Evolutionary conservation across 92 coral and sea anemone genomes (phyloP), one percentile per base, ranked within the genome.

Genomic region (Epizoanthus rinbou): DNA sequence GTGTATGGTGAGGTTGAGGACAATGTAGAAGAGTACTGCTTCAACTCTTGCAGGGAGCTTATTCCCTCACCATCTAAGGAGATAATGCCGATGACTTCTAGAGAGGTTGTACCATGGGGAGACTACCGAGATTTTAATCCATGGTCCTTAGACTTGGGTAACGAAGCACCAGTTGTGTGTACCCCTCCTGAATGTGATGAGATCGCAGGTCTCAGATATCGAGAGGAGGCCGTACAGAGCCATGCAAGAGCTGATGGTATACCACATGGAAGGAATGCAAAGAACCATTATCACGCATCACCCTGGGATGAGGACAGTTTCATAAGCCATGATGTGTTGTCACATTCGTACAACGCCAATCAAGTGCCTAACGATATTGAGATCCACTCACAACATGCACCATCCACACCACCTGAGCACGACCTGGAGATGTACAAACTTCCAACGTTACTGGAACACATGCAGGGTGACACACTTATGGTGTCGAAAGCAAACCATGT

Each of bases 391-490:
- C 64, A 69, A 18, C 82, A 41, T 21, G 39, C 70, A 8, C 82
- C 82, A 19, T 5, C 82, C 28, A 21, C 82, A 39, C 71, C 81
- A 31, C 81, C 69, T 3, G 82, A 78, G 66, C 58, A 78, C 28
- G 78, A 89, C 35, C 62, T 74, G 25, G 92, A 87, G 21, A 57
- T 93, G 33, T 93, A 39, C 78, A 88, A 90, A 18, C 95, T 93
- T 11, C 98, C 98, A 31, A 88, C 95, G 11, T 89, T 93, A 11
- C 85, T 93, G 45, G 98, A 93, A 19, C 98, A 93, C 68, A 91
- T 93, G 95, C 83, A 86, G 19, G 89, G 90, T 64, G 92, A 91
- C 16, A 39, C 33, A 8, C 57, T 78, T 10, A 39, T 62, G 57
- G 82, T 78, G 57, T 78, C 82, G 39, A 78, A 78, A 43, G 70